phyloP scores from a whole-genome alignment of 1,140 invertebrate genomes.

The Eurytemora carolleeae region DNA sequence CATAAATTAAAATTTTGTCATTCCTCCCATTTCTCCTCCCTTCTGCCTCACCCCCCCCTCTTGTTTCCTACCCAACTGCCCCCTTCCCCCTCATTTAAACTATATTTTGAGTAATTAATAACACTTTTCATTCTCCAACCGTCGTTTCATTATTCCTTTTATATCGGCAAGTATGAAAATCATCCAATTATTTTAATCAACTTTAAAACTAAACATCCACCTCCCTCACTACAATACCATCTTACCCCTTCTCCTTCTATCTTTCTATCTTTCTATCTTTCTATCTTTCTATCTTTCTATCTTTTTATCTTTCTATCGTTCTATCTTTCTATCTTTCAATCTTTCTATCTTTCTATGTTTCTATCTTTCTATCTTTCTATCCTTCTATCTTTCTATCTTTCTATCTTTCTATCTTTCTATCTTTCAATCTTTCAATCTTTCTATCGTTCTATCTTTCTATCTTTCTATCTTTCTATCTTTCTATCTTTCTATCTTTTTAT shows the following conservation, averaged over 20 bases:
- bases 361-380: neutral
- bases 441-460: neutral
- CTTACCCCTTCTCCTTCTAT: neutral
- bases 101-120: neutral
- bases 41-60: no score
- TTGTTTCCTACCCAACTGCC: no score
- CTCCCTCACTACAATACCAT: neutral
- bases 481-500: neutral
- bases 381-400: neutral
- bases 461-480: neutral
- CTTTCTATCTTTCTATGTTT: neutral
- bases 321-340: neutral
- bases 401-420: neutral
- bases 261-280: neutral
- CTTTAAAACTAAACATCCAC: neutral
- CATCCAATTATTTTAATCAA: no score
- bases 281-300: neutral
- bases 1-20: no score
- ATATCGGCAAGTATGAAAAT: no score
- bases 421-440: neutral
- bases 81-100: no score
- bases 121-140: neutral
- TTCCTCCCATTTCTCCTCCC: no score
- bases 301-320: neutral
- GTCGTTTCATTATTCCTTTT: neutral